These are phyloP conservation scores for Cossypha niveicapilla DNA, from an alignment of 2,797 vertebrate species.

Conservation along the genomic window DNA sequence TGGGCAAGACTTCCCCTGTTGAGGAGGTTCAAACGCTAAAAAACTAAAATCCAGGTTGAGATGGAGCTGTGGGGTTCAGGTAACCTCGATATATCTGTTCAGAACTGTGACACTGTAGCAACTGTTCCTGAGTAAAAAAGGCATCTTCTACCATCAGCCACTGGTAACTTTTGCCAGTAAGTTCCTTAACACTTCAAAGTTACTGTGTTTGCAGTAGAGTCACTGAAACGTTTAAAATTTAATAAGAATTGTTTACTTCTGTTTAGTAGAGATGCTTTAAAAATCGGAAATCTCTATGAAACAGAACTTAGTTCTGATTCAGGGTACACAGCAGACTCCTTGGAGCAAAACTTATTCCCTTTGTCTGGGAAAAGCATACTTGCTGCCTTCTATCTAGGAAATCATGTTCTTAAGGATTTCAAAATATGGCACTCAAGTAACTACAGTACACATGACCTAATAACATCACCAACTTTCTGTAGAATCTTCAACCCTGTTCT, in stretches of 20 bases:
- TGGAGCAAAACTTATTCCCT: not conserved
- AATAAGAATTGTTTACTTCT: not conserved
- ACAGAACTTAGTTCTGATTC: not conserved
- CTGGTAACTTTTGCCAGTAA: not conserved
- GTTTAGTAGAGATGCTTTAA: not conserved
- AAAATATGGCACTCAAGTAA: slow-evolving; percentile 10
- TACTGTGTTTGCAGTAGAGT: not conserved
- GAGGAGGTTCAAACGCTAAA: not conserved
- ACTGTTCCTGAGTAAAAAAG: not conserved
- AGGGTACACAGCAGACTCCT: slow-evolving; percentile 18
- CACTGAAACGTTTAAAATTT: not conserved
- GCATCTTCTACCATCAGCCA: not conserved
- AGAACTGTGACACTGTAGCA: not conserved
- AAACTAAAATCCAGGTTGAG: not conserved
- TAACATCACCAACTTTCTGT: not conserved
- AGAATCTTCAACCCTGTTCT: slow-evolving; percentile 1
- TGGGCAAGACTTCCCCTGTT: not conserved
- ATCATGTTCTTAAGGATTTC: not conserved
- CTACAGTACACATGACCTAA: not conserved
- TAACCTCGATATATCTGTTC: not conserved
- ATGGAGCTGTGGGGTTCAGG: not conserved
- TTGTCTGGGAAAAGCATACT: not conserved
- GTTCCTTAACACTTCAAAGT: not conserved
- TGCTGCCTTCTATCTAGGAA: slow-evolving; percentile 21
- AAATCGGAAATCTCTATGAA: slow-evolving; percentile 1